Evolutionary conservation across 2,797 vertebrate genomes (phyloP), one percentile per base, ranked within the genome.

Genomic region (Leptodactylus fallax): DNA sequence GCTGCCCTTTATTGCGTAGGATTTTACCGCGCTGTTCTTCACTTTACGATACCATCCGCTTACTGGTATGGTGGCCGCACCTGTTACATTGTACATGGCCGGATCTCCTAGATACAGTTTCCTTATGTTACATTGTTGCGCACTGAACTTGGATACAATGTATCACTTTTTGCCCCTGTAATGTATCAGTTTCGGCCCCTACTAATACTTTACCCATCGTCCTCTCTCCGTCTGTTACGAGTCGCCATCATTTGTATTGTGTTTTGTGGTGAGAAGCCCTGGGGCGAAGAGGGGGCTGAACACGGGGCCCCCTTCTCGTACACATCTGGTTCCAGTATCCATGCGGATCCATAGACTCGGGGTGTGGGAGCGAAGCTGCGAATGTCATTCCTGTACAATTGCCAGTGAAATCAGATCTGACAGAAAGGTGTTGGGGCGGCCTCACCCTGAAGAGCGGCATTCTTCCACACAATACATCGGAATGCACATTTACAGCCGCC

Each of bases 321-420:
- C 45, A 83, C 86, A 87, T 87, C 86, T 87, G 86, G 25, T 83
- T 83, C 53, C 72, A 67, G 81, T 74, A 81, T 81, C 79, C 21
- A 6, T 1, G 11, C 9, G 19, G 85, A 81, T n/a, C 67, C 72
- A 7, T 4, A 61, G 49, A 14, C 71, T 3, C n/a, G 11, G n/a
- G 63, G 49, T 69, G 63, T 53, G 45, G 71, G 45, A 49, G 58
- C 45, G 8, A 19, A n/a, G 47, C 45, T 12, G 65, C 47, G 36
- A 36, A 69, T 65, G 72, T 14, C n/a, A 13, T 87, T 74, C 36
- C 79, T 58, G 65, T 47, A 78, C 69, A 49, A 81, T 74, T 81
- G n/a, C 12, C 6, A 5, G 23, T 87, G 79, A 53, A 87, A 83
- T n/a, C 16, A 23, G 77, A 85, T 79, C 84, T 47, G 67, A 9